Percentiles rank a stretch among this genome's conserved stretches.
Evolutionary conservation across 2,113 vertebrate species (phyloP).

Genomic region (Pandion haliaetus): DNA sequence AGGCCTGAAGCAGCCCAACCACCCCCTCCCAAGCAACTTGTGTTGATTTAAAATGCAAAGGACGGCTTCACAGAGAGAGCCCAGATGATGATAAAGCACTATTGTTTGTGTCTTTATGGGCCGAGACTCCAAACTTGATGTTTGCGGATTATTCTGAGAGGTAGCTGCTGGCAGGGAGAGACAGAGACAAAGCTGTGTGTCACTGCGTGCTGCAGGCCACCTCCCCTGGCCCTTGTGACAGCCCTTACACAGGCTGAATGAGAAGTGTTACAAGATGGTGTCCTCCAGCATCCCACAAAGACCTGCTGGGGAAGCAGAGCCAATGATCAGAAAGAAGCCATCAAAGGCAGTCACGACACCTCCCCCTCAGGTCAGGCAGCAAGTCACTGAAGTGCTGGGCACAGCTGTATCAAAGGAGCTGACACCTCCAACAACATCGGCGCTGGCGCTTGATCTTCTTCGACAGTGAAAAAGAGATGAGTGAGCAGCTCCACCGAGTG

Average conservation of each 20-base stretch:
- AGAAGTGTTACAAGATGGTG: conserved; percentile 18
- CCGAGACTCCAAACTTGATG: background rate
- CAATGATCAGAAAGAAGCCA: conserved; percentile 20
- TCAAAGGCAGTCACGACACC: background rate
- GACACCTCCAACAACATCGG: background rate
- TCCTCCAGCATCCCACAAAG: conserved; percentile 26
- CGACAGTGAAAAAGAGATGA: background rate
- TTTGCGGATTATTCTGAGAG: conserved; percentile 15
- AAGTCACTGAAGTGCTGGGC: background rate
- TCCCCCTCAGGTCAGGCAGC: conserved; percentile 29
- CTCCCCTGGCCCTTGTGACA: conserved; percentile 37
- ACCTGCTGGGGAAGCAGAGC: background rate
- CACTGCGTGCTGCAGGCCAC: conserved; percentile 23
- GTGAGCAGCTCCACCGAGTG: background rate
- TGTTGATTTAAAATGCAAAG: conserved; percentile 44
- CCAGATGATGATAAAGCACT: conserved; percentile 47
- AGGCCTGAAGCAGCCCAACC: background rate
- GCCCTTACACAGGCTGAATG: conserved; percentile 18
- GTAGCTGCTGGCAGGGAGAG: conserved; percentile 4
- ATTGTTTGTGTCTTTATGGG: conserved; percentile 15
- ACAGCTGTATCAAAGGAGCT: conserved; percentile 49
- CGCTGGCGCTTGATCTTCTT: background rate
- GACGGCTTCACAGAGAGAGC: conserved; percentile 29
- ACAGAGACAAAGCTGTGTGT: conserved; percentile 52
- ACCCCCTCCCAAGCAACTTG: conserved; percentile 29